Percentiles rank a stretch among this genome's conserved stretches.
Conservation (phyloP, 2,888 invertebrate genomes). For the Epicampocera succincta region DNA sequence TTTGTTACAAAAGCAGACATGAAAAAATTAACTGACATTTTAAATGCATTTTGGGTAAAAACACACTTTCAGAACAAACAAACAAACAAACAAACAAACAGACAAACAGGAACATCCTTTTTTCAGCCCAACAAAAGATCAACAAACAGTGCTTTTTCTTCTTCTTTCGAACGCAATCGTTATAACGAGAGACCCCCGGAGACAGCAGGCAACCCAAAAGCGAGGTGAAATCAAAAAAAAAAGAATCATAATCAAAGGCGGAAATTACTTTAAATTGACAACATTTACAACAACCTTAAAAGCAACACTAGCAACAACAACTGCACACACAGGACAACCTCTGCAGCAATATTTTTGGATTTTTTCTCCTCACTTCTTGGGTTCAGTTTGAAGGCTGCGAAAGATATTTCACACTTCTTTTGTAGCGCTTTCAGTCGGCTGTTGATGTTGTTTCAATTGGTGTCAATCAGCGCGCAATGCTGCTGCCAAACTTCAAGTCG, state of each 20-base stretch:
- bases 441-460: constrained; percentile 52
- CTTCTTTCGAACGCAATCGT: not conserved
- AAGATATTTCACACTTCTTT: constrained; percentile 67
- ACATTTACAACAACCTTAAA: constrained; percentile 61
- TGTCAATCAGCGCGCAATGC: constrained; percentile 69
- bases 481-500: constrained; percentile 41
- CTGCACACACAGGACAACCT: constrained; percentile 14
- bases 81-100: not conserved
- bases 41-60: constrained; percentile 65
- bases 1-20: constrained; percentile 56
- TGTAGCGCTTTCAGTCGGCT: constrained; percentile 29
- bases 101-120: constrained; percentile 58
- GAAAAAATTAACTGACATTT: constrained; percentile 58
- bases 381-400: constrained; percentile 47
- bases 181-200: constrained; percentile 57
- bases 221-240: constrained; percentile 19
- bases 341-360: not conserved
- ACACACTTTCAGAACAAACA: constrained; percentile 10
- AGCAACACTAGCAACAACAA: constrained; percentile 38
- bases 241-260: constrained; percentile 66
- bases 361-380: not conserved
- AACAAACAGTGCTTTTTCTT: not conserved
- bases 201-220: constrained; percentile 42
- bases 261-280: constrained; percentile 70
- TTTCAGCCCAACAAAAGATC: constrained; percentile 24